Conservation (phyloP, 1,140 invertebrate species). For the Drosophila insularis region DNA sequence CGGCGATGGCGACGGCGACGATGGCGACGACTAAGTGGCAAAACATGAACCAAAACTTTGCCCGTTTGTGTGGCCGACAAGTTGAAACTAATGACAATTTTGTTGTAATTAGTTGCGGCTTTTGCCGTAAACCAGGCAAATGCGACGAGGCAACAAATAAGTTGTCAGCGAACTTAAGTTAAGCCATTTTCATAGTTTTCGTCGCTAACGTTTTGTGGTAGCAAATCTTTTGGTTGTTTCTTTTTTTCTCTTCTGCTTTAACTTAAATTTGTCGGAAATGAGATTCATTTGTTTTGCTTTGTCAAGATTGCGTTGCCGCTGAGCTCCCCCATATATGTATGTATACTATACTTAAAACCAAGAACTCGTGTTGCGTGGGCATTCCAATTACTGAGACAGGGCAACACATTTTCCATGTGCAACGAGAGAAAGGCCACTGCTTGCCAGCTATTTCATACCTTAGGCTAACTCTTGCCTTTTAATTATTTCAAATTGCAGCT, state of each 20-base stretch:
- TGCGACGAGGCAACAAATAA: slow-evolving; percentile 65
- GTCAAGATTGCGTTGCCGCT: slow-evolving; percentile 34
- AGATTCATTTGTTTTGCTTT: slow-evolving; percentile 72
- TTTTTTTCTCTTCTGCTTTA: slow-evolving; percentile 45
- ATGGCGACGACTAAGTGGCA: slow-evolving; percentile 64
- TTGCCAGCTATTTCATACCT: slow-evolving; percentile 56
- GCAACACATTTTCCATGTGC: slow-evolving; percentile 40
- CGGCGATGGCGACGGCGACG: slow-evolving; percentile 12
- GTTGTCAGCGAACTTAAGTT: slow-evolving; percentile 77
- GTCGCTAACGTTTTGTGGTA: slow-evolving; percentile 49
- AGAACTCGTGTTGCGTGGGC: slow-evolving; percentile 20
- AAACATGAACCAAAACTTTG: slow-evolving; percentile 79
- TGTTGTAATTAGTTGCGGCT: slow-evolving; percentile 79
- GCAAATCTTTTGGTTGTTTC: slow-evolving; percentile 32
- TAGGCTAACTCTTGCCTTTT: slow-evolving; percentile 46
- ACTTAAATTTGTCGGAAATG: slow-evolving; percentile 76
- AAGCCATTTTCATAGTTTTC: slow-evolving; percentile 76
- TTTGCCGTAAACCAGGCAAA: slow-evolving; percentile 55
- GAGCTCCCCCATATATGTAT: no score
- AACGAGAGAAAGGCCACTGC: slow-evolving; percentile 18
- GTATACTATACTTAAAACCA: not conserved
- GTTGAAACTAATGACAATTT: slow-evolving; percentile 80
- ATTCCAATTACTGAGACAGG: slow-evolving; percentile 34
- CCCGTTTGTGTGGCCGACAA: slow-evolving; percentile 72
- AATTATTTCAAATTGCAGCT: slow-evolving; percentile 76